phyloP scores from a whole-genome alignment of 2,113 vertebrate genomes.

The Pleuronectes platessa region DNA sequence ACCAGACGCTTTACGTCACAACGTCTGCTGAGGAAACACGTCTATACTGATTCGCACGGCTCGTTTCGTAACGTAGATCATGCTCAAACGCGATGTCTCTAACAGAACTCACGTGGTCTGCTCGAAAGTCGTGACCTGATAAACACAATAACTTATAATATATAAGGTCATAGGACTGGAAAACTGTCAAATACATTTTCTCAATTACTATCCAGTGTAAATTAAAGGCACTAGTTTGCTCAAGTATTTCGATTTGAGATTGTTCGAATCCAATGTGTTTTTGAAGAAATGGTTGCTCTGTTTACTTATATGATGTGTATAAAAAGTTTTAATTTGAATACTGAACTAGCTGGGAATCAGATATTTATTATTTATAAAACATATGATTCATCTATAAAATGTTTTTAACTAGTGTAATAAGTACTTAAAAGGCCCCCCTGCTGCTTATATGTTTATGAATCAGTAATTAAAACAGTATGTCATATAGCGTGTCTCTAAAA shows the following conservation, averaged over 20 bases:
- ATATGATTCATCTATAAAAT: neutral
- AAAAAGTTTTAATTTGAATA: too few species aligned
- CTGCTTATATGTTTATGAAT: neutral
- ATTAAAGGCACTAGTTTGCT: neutral
- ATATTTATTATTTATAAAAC: neutral
- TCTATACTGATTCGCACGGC: neutral
- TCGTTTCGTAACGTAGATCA: slow-evolving; percentile 2
- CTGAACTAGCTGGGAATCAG: too few species aligned
- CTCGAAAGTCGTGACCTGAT: neutral
- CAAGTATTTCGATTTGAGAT: neutral
- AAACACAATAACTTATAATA: neutral
- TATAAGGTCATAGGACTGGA: neutral
- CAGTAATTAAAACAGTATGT: neutral
- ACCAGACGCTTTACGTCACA: neutral
- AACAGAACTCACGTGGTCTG: neutral
- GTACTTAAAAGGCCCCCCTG: too few species aligned
- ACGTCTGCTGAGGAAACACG: neutral
- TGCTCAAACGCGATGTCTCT: neutral
- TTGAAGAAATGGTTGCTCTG: too few species aligned
- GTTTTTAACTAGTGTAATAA: too few species aligned
- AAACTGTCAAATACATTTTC: neutral
- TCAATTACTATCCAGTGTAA: neutral
- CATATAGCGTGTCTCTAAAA: neutral
- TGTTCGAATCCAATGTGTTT: neutral
- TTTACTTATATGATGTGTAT: too few species aligned